Base-by-base conservation (phyloP, 2,888 invertebrate genomes). In the Torymus auratus region DNA sequence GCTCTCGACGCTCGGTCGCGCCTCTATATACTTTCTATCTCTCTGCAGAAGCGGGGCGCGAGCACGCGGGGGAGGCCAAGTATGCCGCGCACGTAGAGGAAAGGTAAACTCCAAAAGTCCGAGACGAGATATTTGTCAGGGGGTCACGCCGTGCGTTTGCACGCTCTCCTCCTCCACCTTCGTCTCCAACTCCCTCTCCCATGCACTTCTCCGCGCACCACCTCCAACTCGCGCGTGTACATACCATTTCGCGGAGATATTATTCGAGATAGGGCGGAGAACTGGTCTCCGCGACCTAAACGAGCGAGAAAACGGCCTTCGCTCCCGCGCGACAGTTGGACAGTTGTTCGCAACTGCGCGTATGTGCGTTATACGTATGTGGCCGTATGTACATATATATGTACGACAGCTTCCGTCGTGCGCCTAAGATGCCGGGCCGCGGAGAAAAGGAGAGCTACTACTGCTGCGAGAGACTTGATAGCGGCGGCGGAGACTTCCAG, bases 71-170 rank as follows among this genome's bases (percentile, higher is more conserved):
- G 61, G 53, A n/a, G n/a, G 65, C 41, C 61, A 28, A 53, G 85
- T 85, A 86, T 83, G 84, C 80, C 72, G 70, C 78, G 81, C 85
- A 86, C 84, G 83, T 85, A 78, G 53, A 79, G 62, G 65, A 72
- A 85, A 82, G 82, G 85, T 85, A 85, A 86, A 86, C 83, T 85
- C 72, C 80, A 83, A 85, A 83, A 85, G 83, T 84, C 80, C 85
- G 82, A 81, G 82, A 81, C 76, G 82, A 81, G 86, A 83, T 85
- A 86, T 86, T 86, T 85, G 86, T 86, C 86, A 84, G 83, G 61
- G 81, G 70, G 61, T 70, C 15, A 56, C n/a, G 78, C 20, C 52
- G 28, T 28, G 28, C 28, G 28, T 28, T 28, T 28, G 28, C 28
- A 7, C 28, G 28, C 28, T 28, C 28, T 28, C 28, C 10, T 60